Evolutionary conservation across 2,888 invertebrate genomes (phyloP).

Genomic region (Copidosoma aretas): DNA sequence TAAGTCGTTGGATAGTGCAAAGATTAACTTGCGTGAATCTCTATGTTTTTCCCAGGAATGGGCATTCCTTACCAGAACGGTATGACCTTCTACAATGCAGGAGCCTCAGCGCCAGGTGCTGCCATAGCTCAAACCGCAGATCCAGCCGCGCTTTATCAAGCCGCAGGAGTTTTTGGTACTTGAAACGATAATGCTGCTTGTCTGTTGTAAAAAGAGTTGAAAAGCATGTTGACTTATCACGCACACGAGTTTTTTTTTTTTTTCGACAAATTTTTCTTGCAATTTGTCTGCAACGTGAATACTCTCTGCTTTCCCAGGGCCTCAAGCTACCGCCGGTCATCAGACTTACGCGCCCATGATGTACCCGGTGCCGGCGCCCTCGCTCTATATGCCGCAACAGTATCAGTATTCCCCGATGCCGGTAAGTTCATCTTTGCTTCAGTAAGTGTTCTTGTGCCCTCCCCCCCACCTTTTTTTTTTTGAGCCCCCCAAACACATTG

Average conservation of each 20-base stretch:
- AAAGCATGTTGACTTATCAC: slow-evolving; percentile 25
- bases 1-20: too few species aligned
- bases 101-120: slow-evolving; percentile 57
- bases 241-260: slow-evolving; percentile 24
- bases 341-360: slow-evolving; percentile 60
- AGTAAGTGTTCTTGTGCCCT: slow-evolving; percentile 18
- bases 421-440: slow-evolving; percentile 51
- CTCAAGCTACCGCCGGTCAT: slow-evolving; percentile 59
- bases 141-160: slow-evolving; percentile 59
- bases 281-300: slow-evolving; percentile 30
- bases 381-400: slow-evolving; percentile 61
- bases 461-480: slow-evolving; percentile 9
- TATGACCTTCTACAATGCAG: slow-evolving; percentile 61
- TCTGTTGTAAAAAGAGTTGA: slow-evolving; percentile 8
- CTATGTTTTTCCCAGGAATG: slow-evolving; percentile 51
- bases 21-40: background rate
- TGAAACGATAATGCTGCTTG: slow-evolving; percentile 23
- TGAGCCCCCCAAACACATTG: slow-evolving; percentile 8
- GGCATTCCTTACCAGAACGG: slow-evolving; percentile 62
- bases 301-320: slow-evolving; percentile 48
- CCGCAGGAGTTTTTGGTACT: slow-evolving; percentile 59
- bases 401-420: slow-evolving; percentile 62
- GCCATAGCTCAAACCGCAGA: slow-evolving; percentile 58
- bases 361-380: slow-evolving; percentile 61
- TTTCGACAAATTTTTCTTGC: slow-evolving; percentile 23